Base-by-base conservation (phyloP, 2,797 vertebrate genomes). In the Esox lucius region DNA sequence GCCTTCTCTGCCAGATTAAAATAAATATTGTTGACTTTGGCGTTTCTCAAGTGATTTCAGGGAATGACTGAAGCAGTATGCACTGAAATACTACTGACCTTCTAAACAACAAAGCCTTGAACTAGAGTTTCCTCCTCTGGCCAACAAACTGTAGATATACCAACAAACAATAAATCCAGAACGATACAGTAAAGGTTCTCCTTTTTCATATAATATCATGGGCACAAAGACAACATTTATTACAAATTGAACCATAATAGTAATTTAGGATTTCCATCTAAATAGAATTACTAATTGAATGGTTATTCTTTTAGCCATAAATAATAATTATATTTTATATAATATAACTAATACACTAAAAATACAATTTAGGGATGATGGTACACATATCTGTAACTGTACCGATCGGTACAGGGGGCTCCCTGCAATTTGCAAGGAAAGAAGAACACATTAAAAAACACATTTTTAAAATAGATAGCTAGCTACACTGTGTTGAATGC, bases 221-320 rank as follows among this genome's bases (percentile, higher is more conserved):
- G 80, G 80, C 80, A 80, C 86, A 62, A 70, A 78, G 83, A 87
- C 81, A 72, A 78, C 76, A 77, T 73, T 85, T 80, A 85, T 84
- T 84, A 84, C 86, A 80, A 81, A 12, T 1, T 65, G 22, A 31
- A 28, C 26, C 62, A 16, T 26, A 46, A 46, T 4, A 46, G 42
- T 46, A 46, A 13, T 46, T 11, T 46, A 46, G 12, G 42, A 46
- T 42, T 42, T 6, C 9, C 2, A 42, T 46, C 42, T 46, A 11
- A 46, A 13, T 46, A 46, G 42, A 46, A 46, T 11, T 11, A 46
- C 42, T 46, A 13, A 13, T 46, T 46, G 13, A 46, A 46, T 46
- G 42, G 3, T 11, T 42, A 13, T 46, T 46, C 2, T 46, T 46
- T 46, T 46, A 12, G 42, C 9, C 5, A 42, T 31, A 42, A 42